These are phyloP conservation scores for Epinotia demarniana DNA, from an alignment of 2,888 invertebrate species.

Conservation along the genomic window DNA sequence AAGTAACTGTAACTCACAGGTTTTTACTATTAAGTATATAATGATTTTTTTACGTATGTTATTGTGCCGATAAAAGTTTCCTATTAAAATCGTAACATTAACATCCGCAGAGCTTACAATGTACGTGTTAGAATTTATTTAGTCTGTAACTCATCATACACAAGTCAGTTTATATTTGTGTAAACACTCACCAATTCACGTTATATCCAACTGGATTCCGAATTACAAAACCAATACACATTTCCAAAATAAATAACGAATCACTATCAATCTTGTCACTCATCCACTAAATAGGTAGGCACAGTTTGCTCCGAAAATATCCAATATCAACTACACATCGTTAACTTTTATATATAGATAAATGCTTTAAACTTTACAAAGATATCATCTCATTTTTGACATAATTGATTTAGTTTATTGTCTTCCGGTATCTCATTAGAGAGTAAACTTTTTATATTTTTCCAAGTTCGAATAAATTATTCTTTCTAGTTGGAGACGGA, in stretches of 20 bases:
- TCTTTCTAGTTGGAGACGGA: constrained; percentile 66
- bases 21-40: not conserved
- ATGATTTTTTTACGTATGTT: not conserved
- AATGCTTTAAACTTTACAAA: constrained; percentile 45
- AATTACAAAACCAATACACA: constrained; percentile 47
- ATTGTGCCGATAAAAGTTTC: not conserved
- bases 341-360: constrained; percentile 45
- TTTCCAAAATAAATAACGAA: constrained; percentile 46
- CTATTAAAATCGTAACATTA: not conserved
- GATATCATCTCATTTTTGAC: constrained; percentile 70
- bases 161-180: constrained; percentile 25
- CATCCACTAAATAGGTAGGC: constrained; percentile 44
- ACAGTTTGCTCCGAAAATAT: constrained; percentile 47
- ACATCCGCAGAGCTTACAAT: not conserved
- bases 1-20: too few species aligned
- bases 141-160: constrained; percentile 8
- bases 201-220: constrained; percentile 49
- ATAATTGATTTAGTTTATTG: constrained; percentile 64
- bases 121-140: not conserved
- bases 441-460: constrained; percentile 64
- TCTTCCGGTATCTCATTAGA: constrained; percentile 56
- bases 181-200: constrained; percentile 52
- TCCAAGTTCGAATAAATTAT: constrained; percentile 57
- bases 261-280: constrained; percentile 44
- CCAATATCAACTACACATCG: constrained; percentile 47